These are phyloP conservation scores for Electrona antarctica DNA, from an alignment of 2,113 vertebrate species.

Conservation along the genomic window DNA sequence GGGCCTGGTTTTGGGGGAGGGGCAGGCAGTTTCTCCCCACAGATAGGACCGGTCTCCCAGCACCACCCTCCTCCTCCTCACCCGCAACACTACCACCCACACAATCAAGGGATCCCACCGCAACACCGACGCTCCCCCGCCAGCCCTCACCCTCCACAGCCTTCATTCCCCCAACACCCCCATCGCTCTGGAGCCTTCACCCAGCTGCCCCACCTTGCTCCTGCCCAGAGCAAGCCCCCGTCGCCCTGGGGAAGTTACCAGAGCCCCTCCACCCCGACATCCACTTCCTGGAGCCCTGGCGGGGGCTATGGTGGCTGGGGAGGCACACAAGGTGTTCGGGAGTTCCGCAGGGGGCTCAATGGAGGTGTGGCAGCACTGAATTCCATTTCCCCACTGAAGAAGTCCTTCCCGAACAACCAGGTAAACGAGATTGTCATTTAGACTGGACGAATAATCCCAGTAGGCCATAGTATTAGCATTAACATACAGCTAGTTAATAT, in stretches of 20 bases:
- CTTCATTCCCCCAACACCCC: conserved; percentile 92
- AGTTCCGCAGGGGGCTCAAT: conserved; percentile 92
- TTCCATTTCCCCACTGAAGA: conserved; percentile 97
- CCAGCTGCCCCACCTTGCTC: conserved; percentile 94
- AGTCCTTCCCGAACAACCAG: conserved; percentile 97
- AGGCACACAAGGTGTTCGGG: conserved; percentile 91
- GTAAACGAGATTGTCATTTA: conserved; percentile 31
- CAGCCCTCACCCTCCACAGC: conserved; percentile 93
- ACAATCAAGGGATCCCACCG: conserved; percentile 88
- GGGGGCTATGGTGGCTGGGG: conserved; percentile 95
- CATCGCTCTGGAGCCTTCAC: conserved; percentile 96
- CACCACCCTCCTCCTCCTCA: conserved; percentile 94
- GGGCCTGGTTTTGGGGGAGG: conserved; percentile 90
- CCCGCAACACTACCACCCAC: conserved; percentile 95
- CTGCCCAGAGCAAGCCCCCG: conserved; percentile 93
- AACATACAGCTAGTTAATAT: not conserved
- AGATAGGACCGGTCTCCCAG: conserved; percentile 95
- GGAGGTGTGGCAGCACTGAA: conserved; percentile 93
- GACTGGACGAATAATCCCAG: not conserved
- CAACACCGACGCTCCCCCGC: conserved; percentile 83
- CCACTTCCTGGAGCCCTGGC: conserved; percentile 94
- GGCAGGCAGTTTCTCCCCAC: conserved; percentile 91
- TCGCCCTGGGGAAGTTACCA: conserved; percentile 99
- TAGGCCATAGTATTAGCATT: not conserved
- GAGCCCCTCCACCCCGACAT: conserved; percentile 93